Conservation (phyloP, 1,140 invertebrate genomes). For the Papilio dardanus region DNA sequence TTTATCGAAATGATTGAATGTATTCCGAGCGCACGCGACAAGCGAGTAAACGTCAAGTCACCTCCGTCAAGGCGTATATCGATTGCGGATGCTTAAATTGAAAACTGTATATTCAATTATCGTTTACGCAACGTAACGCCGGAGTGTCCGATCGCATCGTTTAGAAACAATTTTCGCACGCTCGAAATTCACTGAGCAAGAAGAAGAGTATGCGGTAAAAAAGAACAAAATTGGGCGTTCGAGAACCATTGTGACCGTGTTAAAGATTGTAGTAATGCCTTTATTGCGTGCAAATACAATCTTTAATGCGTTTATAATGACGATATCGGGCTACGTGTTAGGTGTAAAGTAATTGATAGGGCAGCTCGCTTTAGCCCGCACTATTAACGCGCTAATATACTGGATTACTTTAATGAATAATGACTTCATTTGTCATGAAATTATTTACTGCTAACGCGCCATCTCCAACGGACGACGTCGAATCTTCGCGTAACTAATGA, state of each 20-base stretch:
- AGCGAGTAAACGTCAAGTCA: constrained; percentile 47
- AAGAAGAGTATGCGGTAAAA: constrained; percentile 65
- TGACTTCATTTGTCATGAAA: constrained; percentile 50
- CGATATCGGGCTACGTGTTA: constrained; percentile 65
- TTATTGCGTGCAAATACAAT: constrained; percentile 74
- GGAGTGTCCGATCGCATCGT: constrained; percentile 42
- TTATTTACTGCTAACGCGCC: constrained; percentile 34
- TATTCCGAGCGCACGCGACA: constrained; percentile 35
- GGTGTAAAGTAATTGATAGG: constrained; percentile 76
- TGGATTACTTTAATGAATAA: constrained; percentile 54
- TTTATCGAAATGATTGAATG: constrained; percentile 8
- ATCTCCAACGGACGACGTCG: constrained; percentile 26
- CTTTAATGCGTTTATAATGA: constrained; percentile 79
- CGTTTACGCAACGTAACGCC: constrained; percentile 39
- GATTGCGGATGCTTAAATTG: constrained; percentile 63
- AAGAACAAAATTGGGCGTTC: constrained; percentile 73
- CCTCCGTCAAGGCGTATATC: constrained; percentile 37
- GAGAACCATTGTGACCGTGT: constrained; percentile 79
- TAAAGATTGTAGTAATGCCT: constrained; percentile 73
- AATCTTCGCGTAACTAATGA: constrained; percentile 36
- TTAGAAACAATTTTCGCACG: constrained; percentile 65
- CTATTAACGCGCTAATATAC: constrained; percentile 64
- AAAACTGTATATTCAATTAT: constrained; percentile 72
- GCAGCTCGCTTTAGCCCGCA: constrained; percentile 61
- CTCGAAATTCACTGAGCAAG: constrained; percentile 61